Evolutionary conservation across 2,797 vertebrate species (phyloP), one percentile per base, ranked within the genome.

Genomic region (Myotis daubentonii): DNA sequence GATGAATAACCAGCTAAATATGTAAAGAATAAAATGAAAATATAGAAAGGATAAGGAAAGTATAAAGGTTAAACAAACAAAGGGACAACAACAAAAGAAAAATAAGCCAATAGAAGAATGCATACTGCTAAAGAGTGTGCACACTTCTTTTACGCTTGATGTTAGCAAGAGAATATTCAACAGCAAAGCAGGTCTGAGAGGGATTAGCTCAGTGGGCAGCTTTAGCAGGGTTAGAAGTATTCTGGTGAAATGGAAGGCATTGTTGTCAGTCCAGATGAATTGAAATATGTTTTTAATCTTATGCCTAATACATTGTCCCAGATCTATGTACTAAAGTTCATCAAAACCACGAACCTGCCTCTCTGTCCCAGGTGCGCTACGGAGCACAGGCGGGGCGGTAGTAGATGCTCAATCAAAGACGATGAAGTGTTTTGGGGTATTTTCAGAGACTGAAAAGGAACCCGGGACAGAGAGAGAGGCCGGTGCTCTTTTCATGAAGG

Each of bases 341-440:
- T 25, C 44, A 74, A 75, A 53, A 7, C 70, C 8, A 19, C 22
- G 36, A 6, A 41, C 5, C 16, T 36, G 15, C 49, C 1, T 70
- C 0, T 25, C 3, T 4, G 20, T 30, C 33, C 36, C 1, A 65
- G 19, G 3, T 70, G 9, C 5, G 51, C 38, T 16, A 38, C 0
- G 12, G 41, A 44, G 66, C 12, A 53, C 10, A 87, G 49, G 4
- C 5, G 38, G 4, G 25, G 3, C 47, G 53, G 36, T 7, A 79
- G 1, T n/a, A 62, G 5, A 23, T 23, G 5, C 8, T 30, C 38
- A 16, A 65, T 4, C 0, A 41, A 84, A 10, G 22, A n/a, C 28
- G 22, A 53, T 19, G 16, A 8, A 17, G n/a, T 53, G 10, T 41
- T 41, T 22, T 16, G 20, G 68, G 33, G 17, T 36, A 30, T 36